A percentile compares a stretch with the other conserved stretches of the same genome.
Evolutionary conservation across 2,797 vertebrate genomes (phyloP).

Genomic region (Sebastes oblongus): DNA sequence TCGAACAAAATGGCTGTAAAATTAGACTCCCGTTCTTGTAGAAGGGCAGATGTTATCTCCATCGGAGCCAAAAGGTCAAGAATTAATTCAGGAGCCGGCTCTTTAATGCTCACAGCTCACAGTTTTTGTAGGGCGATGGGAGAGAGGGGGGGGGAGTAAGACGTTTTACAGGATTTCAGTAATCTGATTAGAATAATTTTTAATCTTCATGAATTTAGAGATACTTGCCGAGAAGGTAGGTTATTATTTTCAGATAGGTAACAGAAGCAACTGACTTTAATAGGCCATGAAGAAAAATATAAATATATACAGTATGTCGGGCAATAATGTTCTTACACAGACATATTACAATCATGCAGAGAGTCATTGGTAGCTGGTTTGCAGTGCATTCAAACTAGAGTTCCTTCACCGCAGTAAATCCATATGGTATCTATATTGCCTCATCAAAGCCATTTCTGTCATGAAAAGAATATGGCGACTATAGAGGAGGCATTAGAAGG

Average conservation of each 20-base stretch:
- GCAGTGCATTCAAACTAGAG: neutral
- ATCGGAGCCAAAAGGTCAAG: slow-evolving; percentile 73
- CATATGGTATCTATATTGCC: neutral
- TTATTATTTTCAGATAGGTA: slow-evolving; percentile 14
- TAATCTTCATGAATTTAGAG: slow-evolving; percentile 40
- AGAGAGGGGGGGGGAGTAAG: neutral
- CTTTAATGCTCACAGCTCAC: slow-evolving; percentile 58
- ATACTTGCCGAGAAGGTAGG: neutral
- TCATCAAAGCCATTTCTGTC: slow-evolving; percentile 5
- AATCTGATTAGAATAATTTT: slow-evolving; percentile 44
- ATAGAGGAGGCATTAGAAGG: neutral
- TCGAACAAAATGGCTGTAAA: slow-evolving; percentile 74
- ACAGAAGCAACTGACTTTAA: neutral
- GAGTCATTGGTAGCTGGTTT: neutral
- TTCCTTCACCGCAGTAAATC: neutral
- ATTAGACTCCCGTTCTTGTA: slow-evolving; percentile 70
- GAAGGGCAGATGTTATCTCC: slow-evolving; percentile 70
- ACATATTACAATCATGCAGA: neutral
- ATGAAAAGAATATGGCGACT: neutral
- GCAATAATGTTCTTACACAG: neutral
- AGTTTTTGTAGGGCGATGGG: slow-evolving; percentile 1
- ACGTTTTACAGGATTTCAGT: slow-evolving; percentile 28
- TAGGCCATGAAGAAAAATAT: neutral
- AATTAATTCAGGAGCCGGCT: slow-evolving; percentile 76
- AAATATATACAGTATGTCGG: neutral